These are phyloP conservation scores for Toxonevra muliebris DNA, from an alignment of 2,888 invertebrate species.

Conservation along the genomic window DNA sequence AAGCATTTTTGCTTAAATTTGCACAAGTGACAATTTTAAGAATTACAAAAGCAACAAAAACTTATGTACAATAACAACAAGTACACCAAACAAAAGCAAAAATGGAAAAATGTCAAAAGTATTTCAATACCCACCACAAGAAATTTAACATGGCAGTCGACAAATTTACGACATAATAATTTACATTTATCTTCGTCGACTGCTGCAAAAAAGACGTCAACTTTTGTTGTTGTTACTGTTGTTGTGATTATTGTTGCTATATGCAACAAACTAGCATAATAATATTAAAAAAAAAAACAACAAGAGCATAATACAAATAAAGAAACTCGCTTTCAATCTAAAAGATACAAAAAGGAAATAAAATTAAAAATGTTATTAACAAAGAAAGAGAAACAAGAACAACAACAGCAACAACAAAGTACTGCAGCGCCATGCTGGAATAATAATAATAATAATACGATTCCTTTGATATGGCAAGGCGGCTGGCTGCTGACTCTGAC, in stretches of 20 bases:
- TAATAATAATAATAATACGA: constrained; percentile 11
- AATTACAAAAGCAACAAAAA: too few species aligned
- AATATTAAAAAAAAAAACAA: constrained; percentile 39
- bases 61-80: constrained; percentile 12
- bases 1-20: too few species aligned
- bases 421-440: constrained; percentile 31
- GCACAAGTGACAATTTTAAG: too few species aligned
- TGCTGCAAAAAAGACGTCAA: constrained; percentile 37
- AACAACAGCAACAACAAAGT: constrained; percentile 24
- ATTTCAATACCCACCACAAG: constrained; percentile 36
- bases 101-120: constrained; percentile 30
- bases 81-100: constrained; percentile 7
- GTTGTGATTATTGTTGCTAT: constrained; percentile 31
- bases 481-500: background rate
- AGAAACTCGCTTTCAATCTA: constrained; percentile 38
- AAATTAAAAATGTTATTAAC: constrained; percentile 27
- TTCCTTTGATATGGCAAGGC: constrained; percentile 18
- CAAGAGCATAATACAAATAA: constrained; percentile 37
- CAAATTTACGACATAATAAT: constrained; percentile 62
- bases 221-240: background rate
- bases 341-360: constrained; percentile 22
- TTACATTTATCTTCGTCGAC: constrained; percentile 62
- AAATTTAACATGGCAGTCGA: constrained; percentile 48
- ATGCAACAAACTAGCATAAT: constrained; percentile 32
- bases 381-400: constrained; percentile 18